Evolutionary conservation across 1,140 invertebrate genomes (phyloP), one percentile per base, ranked within the genome.

Genomic region (Leptinotarsa lineolata): DNA sequence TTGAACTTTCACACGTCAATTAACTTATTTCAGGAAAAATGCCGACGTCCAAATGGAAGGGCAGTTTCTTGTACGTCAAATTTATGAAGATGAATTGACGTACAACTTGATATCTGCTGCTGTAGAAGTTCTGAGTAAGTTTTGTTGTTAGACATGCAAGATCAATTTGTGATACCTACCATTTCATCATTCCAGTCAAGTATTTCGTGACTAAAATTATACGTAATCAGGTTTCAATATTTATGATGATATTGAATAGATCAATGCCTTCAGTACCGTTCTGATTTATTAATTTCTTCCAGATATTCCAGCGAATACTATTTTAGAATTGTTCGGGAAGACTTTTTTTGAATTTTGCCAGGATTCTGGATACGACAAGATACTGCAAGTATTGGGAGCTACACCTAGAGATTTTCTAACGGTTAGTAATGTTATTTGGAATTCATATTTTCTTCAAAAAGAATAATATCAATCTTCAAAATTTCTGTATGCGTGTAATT

Each of bases 291-390:
- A 6, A 15, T 74, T 72, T 61, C 12, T 68, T 73, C 22, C 83
- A 98, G 96, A 96, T 80, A 93, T 96, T 72, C 95, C 95, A 18
- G 95, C 95, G 5, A 92, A 94, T 80, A 91, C 92, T 45, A 97
- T 98, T 80, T 86, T 98, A 71, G 95, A 98, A 86, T 85, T 95
- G 13, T 98, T 98, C 82, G 96, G 96, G 1, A 94, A 94, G 81
- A 96, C 94, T 83, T 97, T 97, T 84, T 97, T 96, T 81, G 95
- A 97, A 84, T 97, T 96, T 82, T 97, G 95, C 78, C 94, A 97
- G 85, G 95, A 97, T 83, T 97, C 95, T 18, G 95, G 95, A 22
- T 97, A 96, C 82, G 95, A 96, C 81, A 95, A 95, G 85, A 97
- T 97, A 76, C 86, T 97, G 4, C 94, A 96, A 86, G 95, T 97